These are phyloP conservation scores for Caenorhabditis wallacei DNA, from an alignment of 2,888 invertebrate genomes.

Conservation along the genomic window DNA sequence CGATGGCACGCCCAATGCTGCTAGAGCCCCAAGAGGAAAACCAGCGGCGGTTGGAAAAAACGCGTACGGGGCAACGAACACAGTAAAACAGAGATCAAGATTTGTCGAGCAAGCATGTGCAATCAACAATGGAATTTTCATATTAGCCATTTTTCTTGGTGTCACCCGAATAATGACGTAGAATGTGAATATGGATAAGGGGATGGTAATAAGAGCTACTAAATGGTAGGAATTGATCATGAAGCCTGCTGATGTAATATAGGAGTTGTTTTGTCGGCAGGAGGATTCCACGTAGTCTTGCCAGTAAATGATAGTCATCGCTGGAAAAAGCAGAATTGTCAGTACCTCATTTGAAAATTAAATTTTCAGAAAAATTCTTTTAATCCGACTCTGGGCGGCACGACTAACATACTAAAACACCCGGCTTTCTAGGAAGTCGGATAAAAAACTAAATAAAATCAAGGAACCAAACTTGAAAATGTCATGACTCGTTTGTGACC, in stretches of 20 bases:
- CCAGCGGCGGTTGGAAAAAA: conserved; percentile 37
- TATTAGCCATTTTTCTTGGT: conserved; percentile 27
- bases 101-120: conserved; percentile 28
- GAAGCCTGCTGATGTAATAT: conserved; percentile 7
- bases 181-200: conserved; percentile 28
- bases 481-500: no score
- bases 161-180: conserved; percentile 27
- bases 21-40: background rate
- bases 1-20: background rate
- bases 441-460: no score
- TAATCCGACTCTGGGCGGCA: no score
- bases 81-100: conserved; percentile 12
- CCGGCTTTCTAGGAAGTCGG: no score
- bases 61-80: conserved; percentile 15
- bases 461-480: no score
- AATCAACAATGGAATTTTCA: conserved; percentile 25
- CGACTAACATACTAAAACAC: no score
- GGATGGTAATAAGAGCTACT: conserved; percentile 24
- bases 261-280: conserved; percentile 26
- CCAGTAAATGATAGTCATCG: conserved; percentile 9
- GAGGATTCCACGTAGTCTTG: conserved; percentile 29
- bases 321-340: background rate
- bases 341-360: no score
- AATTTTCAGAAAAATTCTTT: no score
- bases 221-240: background rate